Conservation (phyloP, 2,113 vertebrate species). For the Scomber scombrus region DNA sequence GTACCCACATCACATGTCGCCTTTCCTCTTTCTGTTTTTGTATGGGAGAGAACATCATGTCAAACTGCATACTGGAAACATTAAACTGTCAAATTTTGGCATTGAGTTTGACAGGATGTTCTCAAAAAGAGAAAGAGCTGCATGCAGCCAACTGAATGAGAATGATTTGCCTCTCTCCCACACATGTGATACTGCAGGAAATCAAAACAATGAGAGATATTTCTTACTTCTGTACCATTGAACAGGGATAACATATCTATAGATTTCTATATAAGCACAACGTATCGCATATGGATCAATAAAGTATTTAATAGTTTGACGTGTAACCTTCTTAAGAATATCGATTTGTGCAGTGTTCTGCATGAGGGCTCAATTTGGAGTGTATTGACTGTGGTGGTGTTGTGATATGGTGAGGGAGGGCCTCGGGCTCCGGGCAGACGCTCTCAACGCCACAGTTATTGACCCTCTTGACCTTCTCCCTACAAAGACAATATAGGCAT, state of each 20-base stretch:
- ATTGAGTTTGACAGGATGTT: conserved; percentile 44
- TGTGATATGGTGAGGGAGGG: conserved; percentile 81
- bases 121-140: conserved; percentile 32
- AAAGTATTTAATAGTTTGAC: conserved; percentile 87
- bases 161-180: conserved; percentile 49
- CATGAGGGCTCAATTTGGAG: conserved; percentile 83
- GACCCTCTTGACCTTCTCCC: conserved; percentile 84
- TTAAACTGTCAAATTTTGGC: conserved; percentile 60
- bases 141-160: conserved; percentile 43
- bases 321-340: conserved; percentile 88
- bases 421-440: conserved; percentile 83
- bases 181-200: conserved; percentile 40
- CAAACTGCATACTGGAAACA: conserved; percentile 24
- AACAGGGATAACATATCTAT: conserved; percentile 67
- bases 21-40: conserved; percentile 39
- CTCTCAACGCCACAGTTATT: conserved; percentile 79
- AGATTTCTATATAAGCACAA: conserved; percentile 70
- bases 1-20: conserved; percentile 26
- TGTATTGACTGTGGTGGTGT: conserved; percentile 85
- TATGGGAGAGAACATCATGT: conserved; percentile 48
- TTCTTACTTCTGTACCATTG: conserved; percentile 35
- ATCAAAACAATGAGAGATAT: conserved; percentile 49
- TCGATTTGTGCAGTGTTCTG: conserved; percentile 82
- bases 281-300: conserved; percentile 81
- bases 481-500: conserved; percentile 58